A percentile compares a stretch with the other conserved stretches of the same genome.
phyloP scores from a whole-genome alignment of 2,797 vertebrate genomes.

The Gobionotothen gibberifrons region DNA sequence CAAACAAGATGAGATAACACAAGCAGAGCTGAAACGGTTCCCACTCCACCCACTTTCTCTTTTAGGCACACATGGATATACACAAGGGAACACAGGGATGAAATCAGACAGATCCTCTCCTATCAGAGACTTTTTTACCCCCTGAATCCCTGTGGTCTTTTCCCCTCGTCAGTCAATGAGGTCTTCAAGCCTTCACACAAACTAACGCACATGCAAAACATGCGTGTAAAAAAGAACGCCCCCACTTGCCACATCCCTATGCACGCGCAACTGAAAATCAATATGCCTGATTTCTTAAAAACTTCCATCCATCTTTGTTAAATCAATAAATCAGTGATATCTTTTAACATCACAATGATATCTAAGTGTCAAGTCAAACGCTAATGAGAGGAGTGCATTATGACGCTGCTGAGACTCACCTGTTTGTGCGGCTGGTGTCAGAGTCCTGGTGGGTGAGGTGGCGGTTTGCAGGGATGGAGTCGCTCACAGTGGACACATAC shows the following conservation, averaged over 20 bases:
- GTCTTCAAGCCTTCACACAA: slow-evolving; percentile 59
- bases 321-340: slow-evolving; percentile 4
- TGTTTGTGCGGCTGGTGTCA: slow-evolving; percentile 64
- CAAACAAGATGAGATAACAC: slow-evolving; percentile 61
- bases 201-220: slow-evolving; percentile 11
- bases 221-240: slow-evolving; percentile 31
- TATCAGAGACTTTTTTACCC: slow-evolving; percentile 29
- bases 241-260: slow-evolving; percentile 21
- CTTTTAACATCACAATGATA: not conserved
- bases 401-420: slow-evolving; percentile 68
- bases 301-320: slow-evolving; percentile 38
- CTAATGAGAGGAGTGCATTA: slow-evolving; percentile 8
- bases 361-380: slow-evolving; percentile 7
- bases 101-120: slow-evolving; percentile 46
- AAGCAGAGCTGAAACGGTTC: slow-evolving; percentile 48
- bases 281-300: slow-evolving; percentile 32
- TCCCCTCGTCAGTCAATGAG: slow-evolving; percentile 64
- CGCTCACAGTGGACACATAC: slow-evolving; percentile 66
- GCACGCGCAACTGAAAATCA: slow-evolving; percentile 33
- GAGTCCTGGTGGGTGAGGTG: slow-evolving; percentile 47
- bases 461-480: slow-evolving; percentile 46
- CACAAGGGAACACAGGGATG: slow-evolving; percentile 44
- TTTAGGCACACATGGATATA: slow-evolving; percentile 63
- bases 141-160: slow-evolving; percentile 58
- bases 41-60: slow-evolving; percentile 68